Percentiles rank a stretch among this genome's conserved stretches.
phyloP scores from a whole-genome alignment of 2,797 vertebrate species.

The Melanotaenia parkinsoni region DNA sequence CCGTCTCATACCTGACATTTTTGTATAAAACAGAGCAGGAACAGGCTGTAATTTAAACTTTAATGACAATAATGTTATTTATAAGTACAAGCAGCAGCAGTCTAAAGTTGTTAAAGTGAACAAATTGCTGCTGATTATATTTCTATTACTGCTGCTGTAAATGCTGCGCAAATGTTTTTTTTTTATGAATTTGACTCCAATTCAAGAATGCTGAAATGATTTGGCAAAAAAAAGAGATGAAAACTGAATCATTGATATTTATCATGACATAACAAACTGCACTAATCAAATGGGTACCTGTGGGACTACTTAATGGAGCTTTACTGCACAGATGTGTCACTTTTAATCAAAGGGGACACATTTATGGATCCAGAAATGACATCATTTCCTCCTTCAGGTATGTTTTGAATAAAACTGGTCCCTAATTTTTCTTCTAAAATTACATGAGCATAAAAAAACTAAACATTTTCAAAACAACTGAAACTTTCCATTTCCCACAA shows the following conservation, averaged over 20 bases:
- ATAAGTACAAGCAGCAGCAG: background rate
- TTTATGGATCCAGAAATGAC: background rate
- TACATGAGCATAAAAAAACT: background rate
- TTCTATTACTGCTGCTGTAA: slow-evolving; percentile 3
- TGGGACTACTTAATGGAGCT: background rate
- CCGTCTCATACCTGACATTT: background rate
- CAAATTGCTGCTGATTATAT: background rate
- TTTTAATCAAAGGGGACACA: background rate
- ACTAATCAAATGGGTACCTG: background rate
- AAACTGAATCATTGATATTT: background rate
- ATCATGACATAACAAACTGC: background rate
- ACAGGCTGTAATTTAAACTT: background rate
- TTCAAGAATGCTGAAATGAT: slow-evolving; percentile 26
- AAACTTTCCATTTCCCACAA: no score
- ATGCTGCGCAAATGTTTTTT: slow-evolving; percentile 31
- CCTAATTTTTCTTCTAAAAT: background rate
- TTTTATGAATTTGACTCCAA: slow-evolving; percentile 35
- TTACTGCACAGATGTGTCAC: background rate
- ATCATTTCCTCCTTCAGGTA: background rate
- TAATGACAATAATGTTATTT: background rate
- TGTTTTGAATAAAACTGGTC: background rate
- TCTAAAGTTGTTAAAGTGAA: background rate
- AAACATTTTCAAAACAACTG: no score
- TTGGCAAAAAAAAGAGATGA: background rate
- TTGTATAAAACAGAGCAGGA: background rate